Conservation (phyloP, 2,888 invertebrate species). For the Archaeoteleia sp. region DNA sequence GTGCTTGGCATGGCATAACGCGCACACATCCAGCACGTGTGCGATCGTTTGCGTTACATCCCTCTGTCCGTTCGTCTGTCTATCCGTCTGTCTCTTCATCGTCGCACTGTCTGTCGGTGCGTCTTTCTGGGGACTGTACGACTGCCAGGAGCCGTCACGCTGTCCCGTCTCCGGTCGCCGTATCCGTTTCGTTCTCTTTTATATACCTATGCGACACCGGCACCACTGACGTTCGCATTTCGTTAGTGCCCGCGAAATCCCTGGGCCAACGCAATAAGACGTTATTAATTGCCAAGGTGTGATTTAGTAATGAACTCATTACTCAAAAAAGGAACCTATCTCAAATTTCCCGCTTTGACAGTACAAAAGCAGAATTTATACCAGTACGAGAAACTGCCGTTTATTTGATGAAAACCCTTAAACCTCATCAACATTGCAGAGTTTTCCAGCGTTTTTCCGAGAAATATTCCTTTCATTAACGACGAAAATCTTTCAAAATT, state of each 20-base stretch:
- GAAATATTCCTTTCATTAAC: no score
- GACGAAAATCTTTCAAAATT: no score
- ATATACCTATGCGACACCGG: conserved; percentile 9
- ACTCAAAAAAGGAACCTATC: no score
- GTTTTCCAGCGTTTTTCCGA: no score
- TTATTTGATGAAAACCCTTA: no score
- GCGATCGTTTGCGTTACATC: conserved; percentile 46
- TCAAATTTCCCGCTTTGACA: no score
- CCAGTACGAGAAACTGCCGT: no score
- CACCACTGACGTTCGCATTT: conserved; percentile 2
- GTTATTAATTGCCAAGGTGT: conserved; percentile 16
- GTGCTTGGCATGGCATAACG: conserved; percentile 62
- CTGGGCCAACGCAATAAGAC: conserved; percentile 16
- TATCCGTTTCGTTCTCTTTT: conserved; percentile 29
- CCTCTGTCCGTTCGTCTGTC: conserved; percentile 45
- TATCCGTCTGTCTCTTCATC: conserved; percentile 53
- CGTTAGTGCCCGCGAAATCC: conserved; percentile 2
- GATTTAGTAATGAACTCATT: no score
- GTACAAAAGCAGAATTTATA: no score
- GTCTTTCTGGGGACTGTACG: conserved; percentile 62
- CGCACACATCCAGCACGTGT: conserved; percentile 60
- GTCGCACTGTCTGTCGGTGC: conserved; percentile 56
- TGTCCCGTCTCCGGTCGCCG: conserved; percentile 68
- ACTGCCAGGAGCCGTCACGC: conserved; percentile 75
- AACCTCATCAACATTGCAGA: no score